Evolutionary conservation across 2,113 vertebrate species (phyloP), one percentile per base, ranked within the genome.

Genomic region (Oreochromis tanganicae): DNA sequence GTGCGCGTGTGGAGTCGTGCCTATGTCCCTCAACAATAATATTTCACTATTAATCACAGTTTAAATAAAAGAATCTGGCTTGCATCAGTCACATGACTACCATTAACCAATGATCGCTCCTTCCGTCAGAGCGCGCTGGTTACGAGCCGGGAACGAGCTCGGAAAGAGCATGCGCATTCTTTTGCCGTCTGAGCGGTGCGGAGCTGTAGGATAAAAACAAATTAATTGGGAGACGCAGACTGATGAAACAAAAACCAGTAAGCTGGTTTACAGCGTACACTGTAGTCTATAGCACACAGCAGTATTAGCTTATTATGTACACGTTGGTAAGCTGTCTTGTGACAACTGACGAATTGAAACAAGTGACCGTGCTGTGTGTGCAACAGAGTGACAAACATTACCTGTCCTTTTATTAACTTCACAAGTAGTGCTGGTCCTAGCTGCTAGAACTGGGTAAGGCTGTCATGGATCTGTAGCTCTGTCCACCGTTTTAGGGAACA

Each of bases 1-100:
- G 27, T 6, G 0, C 5, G 5, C 5, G 5, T 61, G 27, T 61
- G 27, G 3, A 61, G 27, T 61, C 57, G 5, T 0, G 0, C 56
- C 56, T 32, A 7, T 59, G 27, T 32, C 56, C 21, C 56, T 61
- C 27, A 61, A 32, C 27, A 61, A 17, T 61, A 32, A 61, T 17
- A 32, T 61, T 61, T 61, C 27, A 61, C 8, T 61, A 32, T 17
- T 32, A 32, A 61, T 32, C 27, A 32, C 27, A 17, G 0, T 61
- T 61, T 61, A 6, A 32, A 32, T 32, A 61, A 32, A 61, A 10
- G 1, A 5, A 32, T 61, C 8, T 61, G 57, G 14, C 3, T 14
- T 61, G 57, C 27, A 61, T 61, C 27, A 61, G 27, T 61, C 57
- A 61, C 27, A 61, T 61, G 27, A 61, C 8, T 32, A 61, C 57